phyloP scores from a whole-genome alignment of 2,888 invertebrate genomes.

The Mythimna impura region DNA sequence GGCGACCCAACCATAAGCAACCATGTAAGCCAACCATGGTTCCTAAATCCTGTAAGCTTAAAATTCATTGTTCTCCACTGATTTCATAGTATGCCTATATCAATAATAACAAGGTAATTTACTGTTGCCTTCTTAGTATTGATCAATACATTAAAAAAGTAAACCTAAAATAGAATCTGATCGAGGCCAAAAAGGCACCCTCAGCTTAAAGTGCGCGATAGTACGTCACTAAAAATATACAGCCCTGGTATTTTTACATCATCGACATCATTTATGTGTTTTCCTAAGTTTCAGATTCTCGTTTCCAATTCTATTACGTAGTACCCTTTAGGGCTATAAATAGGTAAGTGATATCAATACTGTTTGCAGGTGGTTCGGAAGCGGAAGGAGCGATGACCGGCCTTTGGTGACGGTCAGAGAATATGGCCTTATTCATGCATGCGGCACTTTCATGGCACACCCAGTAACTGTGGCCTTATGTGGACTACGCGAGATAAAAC shows the following conservation, averaged over 20 bases:
- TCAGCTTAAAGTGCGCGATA: too few relatives aligned
- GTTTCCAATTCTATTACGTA: constrained; percentile 1
- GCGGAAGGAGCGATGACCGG: constrained; percentile 74
- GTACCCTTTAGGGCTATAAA: constrained; percentile 33
- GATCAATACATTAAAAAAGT: too few relatives aligned
- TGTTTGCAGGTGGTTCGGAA: constrained; percentile 58
- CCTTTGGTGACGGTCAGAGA: constrained; percentile 62
- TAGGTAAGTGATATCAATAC: constrained; percentile 50
- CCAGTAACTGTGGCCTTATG: constrained; percentile 38
- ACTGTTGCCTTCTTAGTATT: too few relatives aligned
- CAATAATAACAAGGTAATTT: neutral
- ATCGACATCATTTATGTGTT: neutral
- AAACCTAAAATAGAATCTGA: too few relatives aligned
- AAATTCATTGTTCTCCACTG: neutral
- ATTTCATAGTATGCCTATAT: neutral
- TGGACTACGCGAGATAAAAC: constrained; percentile 38
- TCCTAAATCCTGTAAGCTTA: neutral
- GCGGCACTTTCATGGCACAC: constrained; percentile 56
- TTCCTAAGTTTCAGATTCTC: constrained; percentile 1
- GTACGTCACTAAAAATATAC: neutral
- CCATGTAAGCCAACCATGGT: neutral
- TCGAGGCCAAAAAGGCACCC: neutral
- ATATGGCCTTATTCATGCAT: constrained; percentile 59
- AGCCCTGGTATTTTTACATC: neutral
- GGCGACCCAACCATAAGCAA: too few relatives aligned